Evolutionary conservation across 2,888 invertebrate species (phyloP).

Genomic region (Netelia inedita): DNA sequence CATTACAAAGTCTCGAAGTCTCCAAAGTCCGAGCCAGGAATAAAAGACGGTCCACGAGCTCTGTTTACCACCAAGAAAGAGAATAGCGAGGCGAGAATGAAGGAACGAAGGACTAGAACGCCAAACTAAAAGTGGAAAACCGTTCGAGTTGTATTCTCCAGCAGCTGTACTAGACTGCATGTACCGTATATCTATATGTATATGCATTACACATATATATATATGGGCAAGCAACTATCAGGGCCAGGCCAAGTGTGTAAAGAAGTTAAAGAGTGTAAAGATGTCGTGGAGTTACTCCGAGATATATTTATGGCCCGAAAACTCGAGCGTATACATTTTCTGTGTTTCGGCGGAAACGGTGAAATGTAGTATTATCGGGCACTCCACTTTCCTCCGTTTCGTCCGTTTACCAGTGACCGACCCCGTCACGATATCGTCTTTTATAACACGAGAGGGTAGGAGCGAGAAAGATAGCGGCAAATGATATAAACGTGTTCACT

Average conservation of each 20-base stretch:
- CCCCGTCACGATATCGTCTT: neutral
- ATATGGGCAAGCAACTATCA: conserved; percentile 22
- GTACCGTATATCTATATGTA: conserved; percentile 23
- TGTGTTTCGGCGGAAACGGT: neutral
- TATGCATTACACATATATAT: neutral
- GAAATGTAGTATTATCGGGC: conserved; percentile 8
- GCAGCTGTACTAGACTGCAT: no score
- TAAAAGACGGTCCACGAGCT: conserved; percentile 2
- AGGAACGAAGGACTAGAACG: neutral
- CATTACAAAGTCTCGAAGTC: conserved; percentile 41
- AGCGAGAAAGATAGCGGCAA: neutral
- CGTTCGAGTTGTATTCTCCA: neutral
- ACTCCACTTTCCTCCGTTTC: conserved; percentile 2
- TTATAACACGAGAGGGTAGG: neutral
- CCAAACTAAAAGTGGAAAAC: conserved; percentile 11
- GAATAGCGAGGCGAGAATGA: neutral
- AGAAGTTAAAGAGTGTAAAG: conserved; percentile 75
- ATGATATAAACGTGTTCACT: neutral
- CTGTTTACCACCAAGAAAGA: neutral
- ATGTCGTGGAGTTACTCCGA: conserved; percentile 70
- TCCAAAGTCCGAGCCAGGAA: conserved; percentile 48
- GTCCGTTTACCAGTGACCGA: neutral
- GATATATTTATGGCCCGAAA: conserved; percentile 77
- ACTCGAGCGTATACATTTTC: conserved; percentile 50
- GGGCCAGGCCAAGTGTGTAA: conserved; percentile 52